phyloP scores from a whole-genome alignment of 1,140 invertebrate species.

The Pomacea maculata region DNA sequence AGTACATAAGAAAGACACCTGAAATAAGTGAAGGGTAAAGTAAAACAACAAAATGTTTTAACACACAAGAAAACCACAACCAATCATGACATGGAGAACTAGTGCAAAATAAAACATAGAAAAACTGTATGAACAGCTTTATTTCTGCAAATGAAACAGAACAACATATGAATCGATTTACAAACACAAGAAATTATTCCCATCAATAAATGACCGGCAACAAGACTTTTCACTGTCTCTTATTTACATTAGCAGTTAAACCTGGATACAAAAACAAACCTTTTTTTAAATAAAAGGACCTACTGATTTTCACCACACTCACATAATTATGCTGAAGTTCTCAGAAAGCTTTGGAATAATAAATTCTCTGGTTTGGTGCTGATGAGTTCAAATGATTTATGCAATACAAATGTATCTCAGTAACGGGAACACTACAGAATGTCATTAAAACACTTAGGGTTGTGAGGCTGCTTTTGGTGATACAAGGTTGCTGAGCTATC shows the following conservation, averaged over 20 bases:
- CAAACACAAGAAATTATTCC: slow-evolving; percentile 20
- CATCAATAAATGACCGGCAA: background rate
- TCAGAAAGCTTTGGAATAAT: background rate
- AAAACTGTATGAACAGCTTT: slow-evolving; percentile 25
- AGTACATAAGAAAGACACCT: background rate
- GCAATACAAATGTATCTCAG: no score
- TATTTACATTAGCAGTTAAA: no score
- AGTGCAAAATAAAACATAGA: background rate
- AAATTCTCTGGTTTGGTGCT: background rate
- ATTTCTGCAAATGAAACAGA: slow-evolving; percentile 24
- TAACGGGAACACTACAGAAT: no score
- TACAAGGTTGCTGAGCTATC: no score
- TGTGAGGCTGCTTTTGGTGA: no score
- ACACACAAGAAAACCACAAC: slow-evolving; percentile 2
- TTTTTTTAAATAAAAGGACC: background rate
- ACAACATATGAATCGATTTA: slow-evolving; percentile 19
- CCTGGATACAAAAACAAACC: slow-evolving; percentile 10
- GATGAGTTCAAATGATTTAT: no score
- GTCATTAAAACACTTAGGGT: no score
- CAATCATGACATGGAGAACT: background rate
- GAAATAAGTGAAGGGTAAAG: background rate
- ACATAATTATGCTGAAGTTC: slow-evolving; percentile 17
- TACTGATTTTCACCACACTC: slow-evolving; percentile 10
- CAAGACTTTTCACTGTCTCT: no score
- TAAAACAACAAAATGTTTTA: background rate